Percentiles rank a stretch among this genome's conserved stretches.
Evolutionary conservation across 2,113 vertebrate species (phyloP).

Genomic region (Telmatochromis brichardi): DNA sequence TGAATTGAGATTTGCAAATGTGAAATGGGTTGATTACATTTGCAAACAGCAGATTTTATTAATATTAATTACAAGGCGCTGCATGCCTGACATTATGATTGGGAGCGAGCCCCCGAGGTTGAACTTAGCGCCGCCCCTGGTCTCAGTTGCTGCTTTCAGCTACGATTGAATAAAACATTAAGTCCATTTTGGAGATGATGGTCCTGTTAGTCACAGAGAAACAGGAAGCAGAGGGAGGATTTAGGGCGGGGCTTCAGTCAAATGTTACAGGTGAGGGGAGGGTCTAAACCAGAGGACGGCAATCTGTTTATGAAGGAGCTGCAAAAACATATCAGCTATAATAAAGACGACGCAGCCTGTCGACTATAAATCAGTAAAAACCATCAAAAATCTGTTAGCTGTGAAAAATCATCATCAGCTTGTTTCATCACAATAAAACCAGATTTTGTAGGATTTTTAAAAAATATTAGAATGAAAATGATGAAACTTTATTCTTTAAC

Average conservation of each 20-base stretch:
- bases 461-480: not conserved
- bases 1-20: not conserved
- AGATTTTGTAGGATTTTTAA: rapidly evolving
- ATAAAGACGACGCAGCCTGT: not conserved
- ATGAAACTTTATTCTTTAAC: not conserved
- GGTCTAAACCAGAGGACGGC: rapidly evolving
- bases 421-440: not conserved
- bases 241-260: not conserved
- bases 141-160: not conserved
- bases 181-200: not conserved
- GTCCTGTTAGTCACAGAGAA: not conserved
- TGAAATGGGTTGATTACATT: not conserved
- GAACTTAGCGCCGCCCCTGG: not conserved
- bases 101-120: rapidly evolving
- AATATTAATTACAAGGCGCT: not conserved
- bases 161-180: not conserved
- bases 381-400: not conserved
- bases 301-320: not conserved
- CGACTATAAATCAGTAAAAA: not conserved
- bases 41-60: not conserved
- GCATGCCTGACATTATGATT: not conserved
- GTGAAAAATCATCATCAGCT: not conserved
- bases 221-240: not conserved
- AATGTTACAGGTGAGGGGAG: not conserved
- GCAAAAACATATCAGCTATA: not conserved